These are phyloP conservation scores for Drosophila nigromelanica DNA, from an alignment of 1,140 invertebrate genomes.

Conservation along the genomic window DNA sequence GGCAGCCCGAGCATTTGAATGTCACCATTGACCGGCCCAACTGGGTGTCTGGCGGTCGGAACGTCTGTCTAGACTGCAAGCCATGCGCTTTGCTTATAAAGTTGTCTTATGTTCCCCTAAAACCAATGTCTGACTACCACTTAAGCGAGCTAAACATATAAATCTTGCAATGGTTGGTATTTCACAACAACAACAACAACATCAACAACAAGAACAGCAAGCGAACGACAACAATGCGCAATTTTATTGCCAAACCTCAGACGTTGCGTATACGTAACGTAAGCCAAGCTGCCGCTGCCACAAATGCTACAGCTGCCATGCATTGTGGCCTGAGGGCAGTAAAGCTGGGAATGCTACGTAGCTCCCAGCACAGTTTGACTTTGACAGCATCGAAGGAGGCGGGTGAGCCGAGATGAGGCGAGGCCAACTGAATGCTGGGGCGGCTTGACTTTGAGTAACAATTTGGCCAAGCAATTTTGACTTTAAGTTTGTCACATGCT, in stretches of 20 bases:
- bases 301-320: constrained; percentile 71
- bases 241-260: constrained; percentile 79
- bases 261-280: constrained; percentile 78
- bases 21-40: constrained; percentile 53
- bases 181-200: constrained; percentile 44
- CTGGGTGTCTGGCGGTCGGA: constrained; percentile 17
- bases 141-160: constrained; percentile 79
- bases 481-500: constrained; percentile 45
- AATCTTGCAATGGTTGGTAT: constrained; percentile 78
- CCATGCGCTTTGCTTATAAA: constrained; percentile 57
- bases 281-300: constrained; percentile 60
- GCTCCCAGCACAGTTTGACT: constrained; percentile 31
- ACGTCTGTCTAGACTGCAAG: constrained; percentile 60
- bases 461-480: constrained; percentile 44
- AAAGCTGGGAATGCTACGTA: constrained; percentile 13
- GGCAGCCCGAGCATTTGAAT: constrained; percentile 67
- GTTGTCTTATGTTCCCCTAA: constrained; percentile 61
- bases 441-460: constrained; percentile 40
- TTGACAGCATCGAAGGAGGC: constrained; percentile 19
- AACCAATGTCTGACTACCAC: constrained; percentile 80
- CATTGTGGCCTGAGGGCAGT: constrained; percentile 40
- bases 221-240: constrained; percentile 68
- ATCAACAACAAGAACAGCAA: constrained; percentile 37
- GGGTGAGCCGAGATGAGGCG: neutral
- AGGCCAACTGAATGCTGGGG: constrained; percentile 13